These are phyloP conservation scores for Lasioglossum morio DNA, from an alignment of 2,888 invertebrate genomes.

Conservation along the genomic window DNA sequence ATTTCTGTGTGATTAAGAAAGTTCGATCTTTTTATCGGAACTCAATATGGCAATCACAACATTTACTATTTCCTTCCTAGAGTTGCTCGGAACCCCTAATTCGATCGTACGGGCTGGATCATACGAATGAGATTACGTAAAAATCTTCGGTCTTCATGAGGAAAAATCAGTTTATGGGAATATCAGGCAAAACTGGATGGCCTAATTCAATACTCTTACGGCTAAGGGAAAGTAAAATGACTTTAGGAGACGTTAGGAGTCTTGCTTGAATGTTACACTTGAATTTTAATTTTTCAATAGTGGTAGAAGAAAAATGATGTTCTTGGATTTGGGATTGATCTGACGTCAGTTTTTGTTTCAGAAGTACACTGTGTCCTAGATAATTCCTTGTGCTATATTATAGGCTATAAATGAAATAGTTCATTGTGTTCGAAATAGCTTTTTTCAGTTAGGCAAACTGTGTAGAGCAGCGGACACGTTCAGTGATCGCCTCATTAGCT, in stretches of 20 bases:
- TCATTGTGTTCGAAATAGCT: neutral
- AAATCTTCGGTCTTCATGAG: neutral
- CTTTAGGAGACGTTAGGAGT: neutral
- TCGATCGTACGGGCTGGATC: too few species aligned
- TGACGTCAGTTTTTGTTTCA: neutral
- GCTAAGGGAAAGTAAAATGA: neutral
- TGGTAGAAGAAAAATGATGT: too few species aligned
- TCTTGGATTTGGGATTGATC: neutral
- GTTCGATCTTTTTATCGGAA: neutral
- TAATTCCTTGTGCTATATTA: neutral
- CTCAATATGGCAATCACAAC: neutral
- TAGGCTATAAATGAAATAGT: neutral
- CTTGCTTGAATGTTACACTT: neutral
- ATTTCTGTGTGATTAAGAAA: neutral
- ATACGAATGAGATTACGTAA: neutral
- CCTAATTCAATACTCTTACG: neutral
- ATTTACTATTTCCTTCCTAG: neutral
- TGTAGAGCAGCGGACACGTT: neutral
- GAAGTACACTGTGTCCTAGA: neutral
- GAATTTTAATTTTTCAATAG: neutral
- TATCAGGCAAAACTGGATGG: neutral
- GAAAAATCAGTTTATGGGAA: neutral
- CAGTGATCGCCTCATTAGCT: neutral
- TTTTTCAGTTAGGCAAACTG: neutral
- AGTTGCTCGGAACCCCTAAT: neutral